phyloP scores from a whole-genome alignment of 2,888 invertebrate species.

The Auanema freiburgensis region DNA sequence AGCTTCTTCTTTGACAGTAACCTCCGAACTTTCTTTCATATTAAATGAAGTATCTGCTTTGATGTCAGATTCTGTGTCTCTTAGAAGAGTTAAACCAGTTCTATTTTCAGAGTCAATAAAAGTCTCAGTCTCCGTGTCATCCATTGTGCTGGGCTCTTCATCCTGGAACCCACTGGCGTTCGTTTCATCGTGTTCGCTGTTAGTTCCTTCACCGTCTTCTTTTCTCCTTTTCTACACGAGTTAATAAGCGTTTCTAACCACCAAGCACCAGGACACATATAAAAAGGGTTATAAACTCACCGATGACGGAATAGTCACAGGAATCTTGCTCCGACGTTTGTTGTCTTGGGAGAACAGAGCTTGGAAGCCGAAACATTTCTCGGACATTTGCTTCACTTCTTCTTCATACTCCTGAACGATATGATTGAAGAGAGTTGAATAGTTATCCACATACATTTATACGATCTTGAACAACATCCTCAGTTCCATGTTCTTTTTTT shows the following conservation, averaged over 20 bases:
- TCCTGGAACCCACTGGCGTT: not conserved
- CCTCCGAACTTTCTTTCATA: too few relatives aligned
- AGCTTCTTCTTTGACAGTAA: too few relatives aligned
- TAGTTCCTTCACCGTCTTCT: too few relatives aligned
- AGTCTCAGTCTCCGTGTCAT: not conserved
- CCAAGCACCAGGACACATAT: too few relatives aligned
- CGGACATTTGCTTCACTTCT: conserved; percentile 61
- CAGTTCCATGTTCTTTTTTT: conserved; percentile 57
- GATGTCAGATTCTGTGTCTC: too few relatives aligned
- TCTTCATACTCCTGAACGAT: conserved; percentile 50
- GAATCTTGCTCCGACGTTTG: conserved; percentile 54
- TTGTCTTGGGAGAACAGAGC: conserved; percentile 57
- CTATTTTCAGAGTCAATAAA: not conserved
- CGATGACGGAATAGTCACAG: conserved; percentile 33
- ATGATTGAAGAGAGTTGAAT: not conserved
- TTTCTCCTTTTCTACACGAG: too few relatives aligned
- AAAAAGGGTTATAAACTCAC: not conserved
- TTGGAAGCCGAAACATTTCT: conserved; percentile 59
- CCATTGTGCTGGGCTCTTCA: conserved; percentile 1
- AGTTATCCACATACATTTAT: conserved; percentile 40
- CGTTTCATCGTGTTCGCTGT: too few relatives aligned
- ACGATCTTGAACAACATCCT: conserved; percentile 55
- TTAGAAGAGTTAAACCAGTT: not conserved
- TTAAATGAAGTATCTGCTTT: too few relatives aligned
- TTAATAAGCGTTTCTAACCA: too few relatives aligned